These are phyloP conservation scores for Chironex yamaguchii DNA, from an alignment of 30 jellyfish, hydroid and myxozoan species.

Conservation along the genomic window DNA sequence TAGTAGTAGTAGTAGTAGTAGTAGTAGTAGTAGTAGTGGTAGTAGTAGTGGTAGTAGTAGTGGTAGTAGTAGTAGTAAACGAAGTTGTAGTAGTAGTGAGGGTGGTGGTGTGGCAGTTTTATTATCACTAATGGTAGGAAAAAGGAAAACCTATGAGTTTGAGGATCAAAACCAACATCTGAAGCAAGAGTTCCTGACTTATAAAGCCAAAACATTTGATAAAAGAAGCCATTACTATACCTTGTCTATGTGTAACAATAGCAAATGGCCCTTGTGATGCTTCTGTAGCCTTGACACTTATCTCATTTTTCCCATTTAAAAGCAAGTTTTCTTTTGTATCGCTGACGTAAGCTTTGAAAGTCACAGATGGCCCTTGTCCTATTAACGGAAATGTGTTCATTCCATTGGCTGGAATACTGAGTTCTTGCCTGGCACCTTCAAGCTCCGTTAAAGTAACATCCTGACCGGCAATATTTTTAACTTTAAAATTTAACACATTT, in stretches of 20 bases:
- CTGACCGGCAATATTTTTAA: conserved; percentile 51
- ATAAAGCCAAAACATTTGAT: not conserved
- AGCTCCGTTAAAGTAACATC: conserved; percentile 60
- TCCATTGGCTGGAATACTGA: conserved; percentile 2
- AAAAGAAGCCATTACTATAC: conserved; percentile 16
- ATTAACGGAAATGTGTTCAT: conserved; percentile 62
- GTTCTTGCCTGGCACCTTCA: conserved; percentile 56
- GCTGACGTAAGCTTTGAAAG: conserved; percentile 71
- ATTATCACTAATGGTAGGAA: too few relatives aligned
- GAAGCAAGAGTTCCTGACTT: not conserved
- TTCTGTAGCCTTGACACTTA: conserved; percentile 7
- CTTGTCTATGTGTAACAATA: conserved; percentile 40
- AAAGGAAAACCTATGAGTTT: too few relatives aligned
- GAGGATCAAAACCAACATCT: too few relatives aligned
- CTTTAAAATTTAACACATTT: not conserved
- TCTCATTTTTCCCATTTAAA: conserved; percentile 70
- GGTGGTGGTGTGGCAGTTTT: not conserved
- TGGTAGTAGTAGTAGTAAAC: too few relatives aligned
- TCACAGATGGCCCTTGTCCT: conserved; percentile 77
- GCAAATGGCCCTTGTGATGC: conserved; percentile 24
- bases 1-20: too few relatives aligned
- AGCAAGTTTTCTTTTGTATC: conserved; percentile 56
- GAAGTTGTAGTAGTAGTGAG: too few relatives aligned
- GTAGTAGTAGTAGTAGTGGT: too few relatives aligned
- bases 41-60: too few relatives aligned